These are phyloP conservation scores for Ypsolopha scabrella DNA, from an alignment of 2,888 invertebrate species.

Conservation along the genomic window DNA sequence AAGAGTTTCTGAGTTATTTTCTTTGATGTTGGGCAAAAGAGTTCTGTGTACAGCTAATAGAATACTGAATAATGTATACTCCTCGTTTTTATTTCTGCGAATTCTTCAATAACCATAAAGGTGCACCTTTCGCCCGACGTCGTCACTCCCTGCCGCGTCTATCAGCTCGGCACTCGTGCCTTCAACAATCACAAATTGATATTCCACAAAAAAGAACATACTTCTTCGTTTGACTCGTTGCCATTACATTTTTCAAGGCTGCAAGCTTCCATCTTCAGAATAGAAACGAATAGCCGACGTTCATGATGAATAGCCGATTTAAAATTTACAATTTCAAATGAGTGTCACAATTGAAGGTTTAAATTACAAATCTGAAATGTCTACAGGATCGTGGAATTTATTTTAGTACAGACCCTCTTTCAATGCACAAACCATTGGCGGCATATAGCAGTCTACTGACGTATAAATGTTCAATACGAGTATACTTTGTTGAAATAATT, in stretches of 20 bases:
- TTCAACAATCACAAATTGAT: slow-evolving; percentile 9
- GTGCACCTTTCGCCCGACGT: not conserved
- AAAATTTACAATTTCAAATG: slow-evolving; percentile 47
- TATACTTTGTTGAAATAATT: slow-evolving; percentile 20
- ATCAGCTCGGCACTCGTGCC: not conserved
- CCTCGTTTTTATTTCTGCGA: not conserved
- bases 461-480: slow-evolving; percentile 37
- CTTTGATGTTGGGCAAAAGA: no score
- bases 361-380: slow-evolving; percentile 35
- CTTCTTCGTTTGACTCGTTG: not conserved
- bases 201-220: slow-evolving; percentile 8
- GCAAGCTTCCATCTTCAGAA: slow-evolving; percentile 7
- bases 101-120: not conserved
- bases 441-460: slow-evolving; percentile 25
- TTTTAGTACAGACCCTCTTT: slow-evolving; percentile 19
- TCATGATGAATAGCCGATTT: slow-evolving; percentile 35
- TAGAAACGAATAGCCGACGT: slow-evolving; percentile 15
- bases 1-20: not conserved
- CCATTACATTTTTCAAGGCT: slow-evolving; percentile 7
- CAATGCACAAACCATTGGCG: slow-evolving; percentile 23
- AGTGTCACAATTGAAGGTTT: slow-evolving; percentile 36
- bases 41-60: no score
- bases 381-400: slow-evolving; percentile 35
- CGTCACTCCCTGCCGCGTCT: not conserved
- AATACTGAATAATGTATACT: no score